Evolutionary conservation across 1,140 invertebrate genomes (phyloP).

Genomic region (Anoplolepis gracilipes): DNA sequence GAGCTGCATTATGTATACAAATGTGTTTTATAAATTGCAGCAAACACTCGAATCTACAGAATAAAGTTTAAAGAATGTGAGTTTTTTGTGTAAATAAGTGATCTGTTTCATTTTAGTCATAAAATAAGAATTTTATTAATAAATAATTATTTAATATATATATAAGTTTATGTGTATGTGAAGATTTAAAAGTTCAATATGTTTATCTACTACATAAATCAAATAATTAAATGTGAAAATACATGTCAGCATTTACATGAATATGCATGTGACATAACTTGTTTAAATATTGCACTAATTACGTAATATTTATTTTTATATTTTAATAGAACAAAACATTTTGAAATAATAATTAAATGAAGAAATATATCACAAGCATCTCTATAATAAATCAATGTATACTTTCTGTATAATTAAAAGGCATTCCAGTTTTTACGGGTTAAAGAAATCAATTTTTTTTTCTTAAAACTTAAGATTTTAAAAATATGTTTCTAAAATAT

Average conservation of each 20-base stretch:
- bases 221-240: not conserved
- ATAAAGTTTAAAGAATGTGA: not conserved
- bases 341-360: not conserved
- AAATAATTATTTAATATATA: not conserved
- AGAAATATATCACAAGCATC: not conserved
- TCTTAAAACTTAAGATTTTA: no score
- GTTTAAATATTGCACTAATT: not conserved
- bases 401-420: no score
- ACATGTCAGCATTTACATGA: not conserved
- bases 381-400: no score
- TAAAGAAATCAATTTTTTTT: no score
- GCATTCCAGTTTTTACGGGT: no score
- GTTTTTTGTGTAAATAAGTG: not conserved
- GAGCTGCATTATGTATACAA: not conserved
- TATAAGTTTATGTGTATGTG: not conserved
- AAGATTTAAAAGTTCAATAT: not conserved
- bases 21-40: not conserved
- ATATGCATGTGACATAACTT: not conserved
- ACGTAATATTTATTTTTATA: not conserved
- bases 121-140: not conserved
- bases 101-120: not conserved
- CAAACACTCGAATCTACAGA: not conserved
- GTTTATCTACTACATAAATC: not conserved
- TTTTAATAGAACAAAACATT: not conserved
- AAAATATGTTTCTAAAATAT: no score